Evolutionary conservation across 1,140 invertebrate species (phyloP).

Genomic region (Psix sp.): DNA sequence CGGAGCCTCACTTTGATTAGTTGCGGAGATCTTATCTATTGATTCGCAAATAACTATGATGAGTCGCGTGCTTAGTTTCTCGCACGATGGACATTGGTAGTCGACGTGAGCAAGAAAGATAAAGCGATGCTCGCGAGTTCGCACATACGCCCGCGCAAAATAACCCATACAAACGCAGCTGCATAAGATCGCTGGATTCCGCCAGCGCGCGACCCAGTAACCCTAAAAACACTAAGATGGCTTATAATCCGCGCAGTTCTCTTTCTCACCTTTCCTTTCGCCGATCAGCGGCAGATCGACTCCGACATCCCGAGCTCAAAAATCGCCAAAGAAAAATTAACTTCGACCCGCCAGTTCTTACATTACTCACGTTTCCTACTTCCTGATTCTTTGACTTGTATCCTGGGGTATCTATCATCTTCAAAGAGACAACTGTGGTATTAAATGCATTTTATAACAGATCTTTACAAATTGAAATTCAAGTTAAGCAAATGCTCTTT

Average conservation of each 20-base stretch:
- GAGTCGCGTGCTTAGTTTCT: slow-evolving; percentile 42
- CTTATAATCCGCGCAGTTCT: slow-evolving; percentile 64
- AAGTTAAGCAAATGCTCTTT: slow-evolving; percentile 6
- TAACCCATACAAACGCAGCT: slow-evolving; percentile 44
- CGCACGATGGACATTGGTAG: neutral
- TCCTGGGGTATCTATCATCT: slow-evolving; percentile 43
- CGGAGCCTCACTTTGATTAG: slow-evolving; percentile 25
- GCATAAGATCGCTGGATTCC: slow-evolving; percentile 55
- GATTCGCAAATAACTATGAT: slow-evolving; percentile 28
- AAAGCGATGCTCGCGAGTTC: slow-evolving; percentile 11
- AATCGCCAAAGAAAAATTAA: slow-evolving; percentile 29
- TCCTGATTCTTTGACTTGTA: slow-evolving; percentile 39
- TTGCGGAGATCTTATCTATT: slow-evolving; percentile 26
- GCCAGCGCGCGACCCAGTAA: slow-evolving; percentile 66
- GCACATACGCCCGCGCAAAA: slow-evolving; percentile 54
- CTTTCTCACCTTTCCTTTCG: slow-evolving; percentile 35
- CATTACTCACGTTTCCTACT: slow-evolving; percentile 56
- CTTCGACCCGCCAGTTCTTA: slow-evolving; percentile 33
- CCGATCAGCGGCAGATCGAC: slow-evolving; percentile 23
- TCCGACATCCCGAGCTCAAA: slow-evolving; percentile 32
- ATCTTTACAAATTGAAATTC: slow-evolving; percentile 16
- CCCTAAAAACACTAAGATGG: slow-evolving; percentile 64
- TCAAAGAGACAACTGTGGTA: slow-evolving; percentile 21
- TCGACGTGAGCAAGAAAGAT: slow-evolving; percentile 9
- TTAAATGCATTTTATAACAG: slow-evolving; percentile 32